A percentile compares a stretch with the other conserved stretches of the same genome.
These are phyloP conservation scores for Pollenia angustigena DNA, from an alignment of 2,888 invertebrate species.

Conservation along the genomic window DNA sequence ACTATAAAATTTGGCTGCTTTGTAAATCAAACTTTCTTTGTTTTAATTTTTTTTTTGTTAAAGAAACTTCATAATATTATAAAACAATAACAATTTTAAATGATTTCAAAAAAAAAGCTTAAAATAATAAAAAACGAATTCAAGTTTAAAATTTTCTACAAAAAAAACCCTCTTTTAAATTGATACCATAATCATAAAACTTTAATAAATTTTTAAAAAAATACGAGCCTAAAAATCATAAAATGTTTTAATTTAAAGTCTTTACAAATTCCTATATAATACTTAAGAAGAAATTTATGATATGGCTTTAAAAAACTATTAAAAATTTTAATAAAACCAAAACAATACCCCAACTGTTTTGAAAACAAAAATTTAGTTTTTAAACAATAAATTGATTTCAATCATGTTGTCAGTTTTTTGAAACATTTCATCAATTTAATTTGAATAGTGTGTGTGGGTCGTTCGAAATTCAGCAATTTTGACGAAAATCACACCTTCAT, in stretches of 20 bases:
- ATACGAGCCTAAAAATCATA: slow-evolving; percentile 2
- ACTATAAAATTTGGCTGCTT: not conserved
- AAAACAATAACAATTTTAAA: slow-evolving; percentile 29
- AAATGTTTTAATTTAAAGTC: not conserved
- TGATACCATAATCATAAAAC: slow-evolving; percentile 7
- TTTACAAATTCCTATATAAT: not conserved
- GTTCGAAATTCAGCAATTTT: not conserved
- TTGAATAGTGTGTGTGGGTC: not conserved
- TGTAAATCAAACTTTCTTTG: not conserved
- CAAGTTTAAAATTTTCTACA: not conserved
- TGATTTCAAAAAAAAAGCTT: not conserved
- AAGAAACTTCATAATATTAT: slow-evolving; percentile 6
- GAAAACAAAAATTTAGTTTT: not conserved
- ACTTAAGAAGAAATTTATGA: not conserved
- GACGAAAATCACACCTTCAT: slow-evolving; percentile 44
- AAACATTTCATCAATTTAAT: not conserved
- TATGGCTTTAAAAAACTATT: not conserved
- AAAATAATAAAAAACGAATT: not conserved
- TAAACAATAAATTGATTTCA: slow-evolving; percentile 20
- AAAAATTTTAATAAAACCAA: slow-evolving; percentile 10
- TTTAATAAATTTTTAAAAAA: slow-evolving; percentile 28
- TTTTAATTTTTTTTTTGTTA: not conserved
- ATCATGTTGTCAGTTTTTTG: not conserved
- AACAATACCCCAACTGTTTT: not conserved
- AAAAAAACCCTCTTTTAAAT: not conserved